A percentile compares a stretch with the other conserved stretches of the same genome.
Evolutionary conservation across 2,113 vertebrate genomes (phyloP).

Genomic region (Scytalopus superciliaris): DNA sequence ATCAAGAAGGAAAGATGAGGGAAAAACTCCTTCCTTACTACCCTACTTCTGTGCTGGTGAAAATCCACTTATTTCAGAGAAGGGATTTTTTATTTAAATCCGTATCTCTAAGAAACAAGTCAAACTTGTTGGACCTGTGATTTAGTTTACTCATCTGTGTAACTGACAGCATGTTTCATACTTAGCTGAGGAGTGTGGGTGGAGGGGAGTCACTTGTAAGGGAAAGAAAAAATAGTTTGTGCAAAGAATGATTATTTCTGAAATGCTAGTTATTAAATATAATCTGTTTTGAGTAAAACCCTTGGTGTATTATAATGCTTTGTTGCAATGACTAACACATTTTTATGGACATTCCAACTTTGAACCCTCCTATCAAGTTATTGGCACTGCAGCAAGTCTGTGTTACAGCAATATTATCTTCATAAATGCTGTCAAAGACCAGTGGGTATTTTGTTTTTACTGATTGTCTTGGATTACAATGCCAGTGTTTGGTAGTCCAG

Average conservation of each 20-base stretch:
- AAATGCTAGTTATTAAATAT: not conserved
- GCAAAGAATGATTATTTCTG: not conserved
- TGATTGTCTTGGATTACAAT: not conserved
- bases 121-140: not conserved
- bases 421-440: not conserved
- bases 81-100: not conserved
- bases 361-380: slow-evolving; percentile 26
- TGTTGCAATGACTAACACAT: slow-evolving; percentile 20
- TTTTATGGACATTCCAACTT: slow-evolving; percentile 45
- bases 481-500: not conserved
- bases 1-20: not conserved
- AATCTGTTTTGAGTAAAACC: not conserved
- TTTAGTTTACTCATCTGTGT: not conserved
- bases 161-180: not conserved
- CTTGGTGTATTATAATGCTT: not conserved
- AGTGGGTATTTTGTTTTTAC: not conserved
- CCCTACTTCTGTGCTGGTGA: not conserved
- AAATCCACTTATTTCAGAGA: not conserved
- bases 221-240: not conserved
- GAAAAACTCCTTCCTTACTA: not conserved
- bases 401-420: not conserved
- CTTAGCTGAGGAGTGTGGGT: not conserved
- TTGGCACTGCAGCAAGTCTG: not conserved
- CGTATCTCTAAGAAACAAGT: not conserved
- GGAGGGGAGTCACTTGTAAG: not conserved